These are phyloP conservation scores for Sisyra nigra DNA, from an alignment of 2,888 invertebrate species.

Conservation along the genomic window DNA sequence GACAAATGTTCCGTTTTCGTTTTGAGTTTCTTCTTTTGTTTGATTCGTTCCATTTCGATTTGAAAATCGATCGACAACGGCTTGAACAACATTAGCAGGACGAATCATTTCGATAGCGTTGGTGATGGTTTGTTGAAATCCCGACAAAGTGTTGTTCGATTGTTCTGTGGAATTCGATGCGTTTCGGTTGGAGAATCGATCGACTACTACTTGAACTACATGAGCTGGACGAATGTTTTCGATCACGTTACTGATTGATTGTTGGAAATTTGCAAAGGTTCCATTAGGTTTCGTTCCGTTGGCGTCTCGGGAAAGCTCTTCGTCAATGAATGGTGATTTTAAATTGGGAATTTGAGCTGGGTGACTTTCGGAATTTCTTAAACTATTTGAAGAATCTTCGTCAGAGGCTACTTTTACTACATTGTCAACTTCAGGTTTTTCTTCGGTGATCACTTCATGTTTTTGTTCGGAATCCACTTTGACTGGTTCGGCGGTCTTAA, in stretches of 20 bases:
- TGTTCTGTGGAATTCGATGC: neutral
- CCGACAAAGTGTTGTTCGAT: neutral
- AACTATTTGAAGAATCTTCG: too few relatives aligned
- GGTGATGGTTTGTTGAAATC: neutral
- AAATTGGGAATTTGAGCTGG: slow-evolving; percentile 5
- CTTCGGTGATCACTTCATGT: neutral
- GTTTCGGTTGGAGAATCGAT: neutral
- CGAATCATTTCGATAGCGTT: slow-evolving; percentile 6
- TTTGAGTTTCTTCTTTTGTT: neutral
- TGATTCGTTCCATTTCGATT: neutral
- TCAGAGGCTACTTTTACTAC: neutral
- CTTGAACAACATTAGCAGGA: slow-evolving; percentile 3
- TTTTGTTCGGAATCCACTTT: too few relatives aligned
- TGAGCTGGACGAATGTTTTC: slow-evolving; percentile 1
- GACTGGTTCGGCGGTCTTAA: too few relatives aligned
- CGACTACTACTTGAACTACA: slow-evolving; percentile 3
- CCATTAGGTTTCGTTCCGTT: neutral
- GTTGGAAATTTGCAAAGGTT: slow-evolving; percentile 2
- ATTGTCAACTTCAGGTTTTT: neutral
- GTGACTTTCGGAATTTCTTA: slow-evolving; percentile 6
- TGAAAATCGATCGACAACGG: slow-evolving; percentile 1
- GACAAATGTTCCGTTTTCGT: neutral
- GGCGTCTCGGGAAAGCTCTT: neutral
- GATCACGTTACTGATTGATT: slow-evolving; percentile 4
- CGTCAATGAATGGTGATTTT: neutral